Percentiles rank a stretch among this genome's conserved stretches.
Conservation (phyloP, 2,888 invertebrate genomes). For the Polyommatus icarus region DNA sequence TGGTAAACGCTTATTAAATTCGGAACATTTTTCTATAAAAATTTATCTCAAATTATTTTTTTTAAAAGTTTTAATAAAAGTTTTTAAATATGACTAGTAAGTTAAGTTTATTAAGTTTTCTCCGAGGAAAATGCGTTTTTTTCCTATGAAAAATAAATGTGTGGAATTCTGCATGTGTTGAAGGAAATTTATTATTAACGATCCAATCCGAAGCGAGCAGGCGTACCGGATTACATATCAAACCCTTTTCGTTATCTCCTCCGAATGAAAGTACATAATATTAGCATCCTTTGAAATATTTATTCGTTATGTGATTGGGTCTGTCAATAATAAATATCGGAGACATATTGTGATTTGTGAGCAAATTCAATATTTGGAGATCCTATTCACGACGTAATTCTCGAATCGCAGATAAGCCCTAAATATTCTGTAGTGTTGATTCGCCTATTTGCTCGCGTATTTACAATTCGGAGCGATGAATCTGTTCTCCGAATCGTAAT, state of each 20-base stretch:
- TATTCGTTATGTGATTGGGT: slow-evolving; percentile 18
- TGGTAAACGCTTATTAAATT: not conserved
- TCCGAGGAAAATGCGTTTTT: not conserved
- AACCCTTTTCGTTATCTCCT: slow-evolving; percentile 27
- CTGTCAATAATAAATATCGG: slow-evolving; percentile 20
- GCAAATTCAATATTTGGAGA: not conserved
- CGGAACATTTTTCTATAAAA: not conserved
- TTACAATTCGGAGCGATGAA: not conserved
- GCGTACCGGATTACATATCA: slow-evolving; percentile 26
- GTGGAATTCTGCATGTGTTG: slow-evolving; percentile 16
- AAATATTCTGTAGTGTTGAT: slow-evolving; percentile 3
- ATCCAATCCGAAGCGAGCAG: slow-evolving; percentile 22
- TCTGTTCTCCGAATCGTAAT: not conserved
- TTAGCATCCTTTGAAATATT: slow-evolving; percentile 24
- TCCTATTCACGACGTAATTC: not conserved
- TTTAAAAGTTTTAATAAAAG: no score
- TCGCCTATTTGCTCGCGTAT: not conserved
- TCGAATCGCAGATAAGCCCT: not conserved
- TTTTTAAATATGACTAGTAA: no score
- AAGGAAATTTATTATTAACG: slow-evolving; percentile 29
- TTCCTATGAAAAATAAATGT: slow-evolving; percentile 13
- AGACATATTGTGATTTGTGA: slow-evolving; percentile 2
- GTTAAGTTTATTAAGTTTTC: no score
- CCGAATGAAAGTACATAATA: slow-evolving; percentile 13
- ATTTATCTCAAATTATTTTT: not conserved